Conservation (phyloP, 2,113 vertebrate genomes). For the Eudorcas thomsonii region DNA sequence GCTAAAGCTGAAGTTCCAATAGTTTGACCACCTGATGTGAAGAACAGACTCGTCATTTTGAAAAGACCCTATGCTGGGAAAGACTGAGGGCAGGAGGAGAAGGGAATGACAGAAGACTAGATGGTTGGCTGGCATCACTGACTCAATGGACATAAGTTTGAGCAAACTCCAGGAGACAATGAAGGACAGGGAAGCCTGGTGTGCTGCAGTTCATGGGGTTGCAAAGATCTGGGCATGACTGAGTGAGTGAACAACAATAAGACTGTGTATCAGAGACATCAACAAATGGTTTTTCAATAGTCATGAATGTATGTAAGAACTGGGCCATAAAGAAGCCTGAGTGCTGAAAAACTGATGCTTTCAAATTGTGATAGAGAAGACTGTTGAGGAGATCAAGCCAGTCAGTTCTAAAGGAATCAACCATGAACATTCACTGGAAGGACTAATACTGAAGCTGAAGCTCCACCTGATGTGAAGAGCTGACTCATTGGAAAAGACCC, state of each 20-base stretch:
- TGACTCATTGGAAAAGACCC: background rate
- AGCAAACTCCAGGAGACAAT: background rate
- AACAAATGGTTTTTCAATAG: background rate
- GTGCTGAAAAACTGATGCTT: background rate
- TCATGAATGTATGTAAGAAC: background rate
- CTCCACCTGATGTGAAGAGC: background rate
- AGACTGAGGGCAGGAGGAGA: background rate
- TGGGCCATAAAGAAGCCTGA: background rate
- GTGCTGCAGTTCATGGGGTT: background rate
- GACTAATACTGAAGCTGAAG: background rate
- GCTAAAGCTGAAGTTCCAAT: background rate
- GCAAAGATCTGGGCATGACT: background rate
- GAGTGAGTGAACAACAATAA: background rate
- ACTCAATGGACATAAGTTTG: background rate
- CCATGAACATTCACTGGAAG: background rate
- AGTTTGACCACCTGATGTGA: background rate
- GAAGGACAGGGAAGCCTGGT: background rate
- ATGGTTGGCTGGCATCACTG: background rate
- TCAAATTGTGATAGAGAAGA: background rate
- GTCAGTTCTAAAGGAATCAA: background rate
- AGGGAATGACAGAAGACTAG: rapidly evolving
- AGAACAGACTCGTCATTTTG: background rate
- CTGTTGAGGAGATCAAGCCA: background rate
- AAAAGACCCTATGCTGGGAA: background rate
- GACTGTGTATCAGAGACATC: background rate